Conservation (phyloP, 1,140 invertebrate species). For the Melitaea cinxia region DNA sequence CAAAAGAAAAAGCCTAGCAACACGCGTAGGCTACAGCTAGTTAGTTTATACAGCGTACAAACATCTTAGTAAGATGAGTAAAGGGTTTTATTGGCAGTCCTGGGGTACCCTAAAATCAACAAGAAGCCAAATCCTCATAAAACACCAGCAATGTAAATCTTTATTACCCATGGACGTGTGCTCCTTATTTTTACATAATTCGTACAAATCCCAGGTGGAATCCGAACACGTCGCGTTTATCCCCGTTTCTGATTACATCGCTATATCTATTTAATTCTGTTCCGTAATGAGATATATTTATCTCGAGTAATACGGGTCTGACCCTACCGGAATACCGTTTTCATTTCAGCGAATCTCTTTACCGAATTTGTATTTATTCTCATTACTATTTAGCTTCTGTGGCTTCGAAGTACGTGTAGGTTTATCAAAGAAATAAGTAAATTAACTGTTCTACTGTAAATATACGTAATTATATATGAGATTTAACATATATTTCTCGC, state of each 20-base stretch:
- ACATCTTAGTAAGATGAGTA: no score
- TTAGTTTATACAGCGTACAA: no score
- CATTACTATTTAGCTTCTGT: neutral
- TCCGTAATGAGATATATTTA: slow-evolving; percentile 23
- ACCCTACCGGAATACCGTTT: neutral
- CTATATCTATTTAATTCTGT: slow-evolving; percentile 14
- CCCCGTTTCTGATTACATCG: slow-evolving; percentile 22
- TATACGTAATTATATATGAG: no score
- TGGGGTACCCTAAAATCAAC: no score
- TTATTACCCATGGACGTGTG: neutral
- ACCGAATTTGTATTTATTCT: neutral
- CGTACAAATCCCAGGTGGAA: slow-evolving; percentile 15
- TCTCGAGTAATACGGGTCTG: neutral
- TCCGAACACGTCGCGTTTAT: slow-evolving; percentile 12
- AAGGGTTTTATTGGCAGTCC: no score
- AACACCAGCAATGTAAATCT: neutral
- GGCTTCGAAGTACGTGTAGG: neutral
- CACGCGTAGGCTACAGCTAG: no score
- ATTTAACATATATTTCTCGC: no score
- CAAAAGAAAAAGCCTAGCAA: no score
- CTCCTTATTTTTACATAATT: slow-evolving; percentile 17
- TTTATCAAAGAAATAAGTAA: no score
- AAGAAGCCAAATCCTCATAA: neutral
- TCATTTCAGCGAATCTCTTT: neutral
- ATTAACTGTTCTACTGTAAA: no score